These are phyloP conservation scores for Scatophagus argus DNA, from an alignment of 2,113 vertebrate genomes.

Conservation along the genomic window DNA sequence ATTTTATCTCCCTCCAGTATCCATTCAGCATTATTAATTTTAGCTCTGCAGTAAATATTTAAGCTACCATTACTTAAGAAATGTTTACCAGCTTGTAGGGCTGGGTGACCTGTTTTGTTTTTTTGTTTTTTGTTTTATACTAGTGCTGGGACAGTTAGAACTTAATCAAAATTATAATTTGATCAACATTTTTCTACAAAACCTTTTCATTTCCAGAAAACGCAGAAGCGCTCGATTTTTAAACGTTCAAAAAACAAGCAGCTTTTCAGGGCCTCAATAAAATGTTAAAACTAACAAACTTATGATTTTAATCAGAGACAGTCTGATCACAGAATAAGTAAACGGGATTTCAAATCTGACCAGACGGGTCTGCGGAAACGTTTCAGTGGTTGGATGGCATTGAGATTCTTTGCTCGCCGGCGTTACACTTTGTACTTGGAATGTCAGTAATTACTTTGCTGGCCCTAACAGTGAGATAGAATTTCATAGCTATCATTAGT, in stretches of 20 bases:
- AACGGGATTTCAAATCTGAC: too few relatives aligned
- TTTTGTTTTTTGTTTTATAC: too few relatives aligned
- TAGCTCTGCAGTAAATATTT: not conserved
- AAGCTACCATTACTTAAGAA: not conserved
- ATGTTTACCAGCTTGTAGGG: not conserved
- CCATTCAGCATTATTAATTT: not conserved
- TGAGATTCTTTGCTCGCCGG: not conserved
- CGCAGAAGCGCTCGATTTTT: not conserved
- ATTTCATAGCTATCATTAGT: not conserved
- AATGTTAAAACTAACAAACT: not conserved
- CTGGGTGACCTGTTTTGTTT: too few relatives aligned
- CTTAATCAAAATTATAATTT: not conserved
- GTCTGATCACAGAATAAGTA: too few relatives aligned
- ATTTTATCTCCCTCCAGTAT: not conserved
- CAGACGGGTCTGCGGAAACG: too few relatives aligned
- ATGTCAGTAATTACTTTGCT: not conserved
- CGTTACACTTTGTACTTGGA: not conserved
- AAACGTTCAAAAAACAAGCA: not conserved
- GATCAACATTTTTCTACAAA: not conserved
- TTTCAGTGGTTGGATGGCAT: not conserved
- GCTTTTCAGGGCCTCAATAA: not conserved
- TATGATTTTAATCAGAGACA: too few relatives aligned
- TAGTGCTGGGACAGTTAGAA: too few relatives aligned
- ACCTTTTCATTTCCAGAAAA: not conserved
- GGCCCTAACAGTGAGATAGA: not conserved